phyloP scores from a whole-genome alignment of 2,113 vertebrate species.

The Corydoras sp. region DNA sequence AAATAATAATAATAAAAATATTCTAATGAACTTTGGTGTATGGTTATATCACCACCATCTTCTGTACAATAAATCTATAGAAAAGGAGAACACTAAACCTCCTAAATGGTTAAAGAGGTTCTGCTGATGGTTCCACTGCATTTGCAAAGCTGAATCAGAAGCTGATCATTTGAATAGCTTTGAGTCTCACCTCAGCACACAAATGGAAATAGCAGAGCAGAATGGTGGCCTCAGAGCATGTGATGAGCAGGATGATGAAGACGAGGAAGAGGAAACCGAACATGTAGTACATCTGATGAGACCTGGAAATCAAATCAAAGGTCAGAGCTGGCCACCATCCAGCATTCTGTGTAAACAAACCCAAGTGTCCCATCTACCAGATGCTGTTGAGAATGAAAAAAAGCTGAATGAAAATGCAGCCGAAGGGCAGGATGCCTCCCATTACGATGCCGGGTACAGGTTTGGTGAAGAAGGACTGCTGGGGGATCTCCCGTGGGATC shows the following conservation, averaged over 20 bases:
- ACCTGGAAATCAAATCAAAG: slow-evolving; percentile 67
- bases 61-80: too few species aligned
- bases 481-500: slow-evolving; percentile 95
- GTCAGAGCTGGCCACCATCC: background rate
- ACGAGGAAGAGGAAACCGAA: slow-evolving; percentile 98
- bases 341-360: background rate
- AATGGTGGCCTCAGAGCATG: slow-evolving; percentile 96
- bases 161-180: too few species aligned
- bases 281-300: slow-evolving; percentile 99
- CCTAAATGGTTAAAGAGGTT: too few species aligned
- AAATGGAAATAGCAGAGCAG: slow-evolving; percentile 98
- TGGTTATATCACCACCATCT: too few species aligned
- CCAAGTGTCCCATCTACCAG: slow-evolving; percentile 69
- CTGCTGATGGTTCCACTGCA: too few species aligned
- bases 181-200: slow-evolving; percentile 86
- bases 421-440: slow-evolving; percentile 96
- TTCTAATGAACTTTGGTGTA: background rate
- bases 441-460: slow-evolving; percentile 92
- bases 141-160: too few species aligned
- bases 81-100: too few species aligned
- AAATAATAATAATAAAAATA: too few species aligned
- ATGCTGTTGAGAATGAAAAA: slow-evolving; percentile 99
- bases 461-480: slow-evolving; percentile 96
- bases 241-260: slow-evolving; percentile 97
- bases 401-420: slow-evolving; percentile 97